Conservation (phyloP, 2,888 invertebrate species). For the Nomada hirtipes region DNA sequence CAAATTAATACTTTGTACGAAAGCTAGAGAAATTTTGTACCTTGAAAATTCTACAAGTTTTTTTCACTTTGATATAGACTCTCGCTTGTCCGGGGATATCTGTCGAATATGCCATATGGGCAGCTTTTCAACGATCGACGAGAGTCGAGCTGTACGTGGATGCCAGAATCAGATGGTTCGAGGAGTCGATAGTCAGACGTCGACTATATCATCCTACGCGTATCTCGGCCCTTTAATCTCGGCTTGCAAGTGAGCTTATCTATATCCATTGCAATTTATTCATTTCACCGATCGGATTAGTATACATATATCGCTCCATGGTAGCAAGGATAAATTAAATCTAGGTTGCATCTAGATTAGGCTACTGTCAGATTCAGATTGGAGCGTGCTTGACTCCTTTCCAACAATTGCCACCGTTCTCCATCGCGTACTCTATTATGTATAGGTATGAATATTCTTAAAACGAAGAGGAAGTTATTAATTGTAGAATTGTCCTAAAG, state of each 20-base stretch:
- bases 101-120: constrained; percentile 83
- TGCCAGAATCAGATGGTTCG: constrained; percentile 63
- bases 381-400: constrained; percentile 10
- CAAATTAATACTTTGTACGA: too few relatives aligned
- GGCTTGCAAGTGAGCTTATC: constrained; percentile 80
- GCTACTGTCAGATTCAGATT: constrained; percentile 4
- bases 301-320: neutral
- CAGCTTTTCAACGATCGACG: constrained; percentile 67
- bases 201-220: constrained; percentile 73
- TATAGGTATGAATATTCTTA: neutral
- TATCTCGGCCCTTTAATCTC: constrained; percentile 80
- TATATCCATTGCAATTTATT: constrained; percentile 32
- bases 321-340: constrained; percentile 3
- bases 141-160: constrained; percentile 55
- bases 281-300: constrained; percentile 19
- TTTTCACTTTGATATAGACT: constrained; percentile 20
- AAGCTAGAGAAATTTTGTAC: neutral
- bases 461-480: neutral
- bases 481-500: too few relatives aligned
- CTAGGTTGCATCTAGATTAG: constrained; percentile 35
- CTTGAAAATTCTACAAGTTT: neutral
- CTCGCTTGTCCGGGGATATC: constrained; percentile 73
- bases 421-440: neutral
- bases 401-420: neutral
- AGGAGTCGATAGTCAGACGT: constrained; percentile 68